These are phyloP conservation scores for Pteronura brasiliensis DNA, from an alignment of 2,113 vertebrate genomes.

Conservation along the genomic window DNA sequence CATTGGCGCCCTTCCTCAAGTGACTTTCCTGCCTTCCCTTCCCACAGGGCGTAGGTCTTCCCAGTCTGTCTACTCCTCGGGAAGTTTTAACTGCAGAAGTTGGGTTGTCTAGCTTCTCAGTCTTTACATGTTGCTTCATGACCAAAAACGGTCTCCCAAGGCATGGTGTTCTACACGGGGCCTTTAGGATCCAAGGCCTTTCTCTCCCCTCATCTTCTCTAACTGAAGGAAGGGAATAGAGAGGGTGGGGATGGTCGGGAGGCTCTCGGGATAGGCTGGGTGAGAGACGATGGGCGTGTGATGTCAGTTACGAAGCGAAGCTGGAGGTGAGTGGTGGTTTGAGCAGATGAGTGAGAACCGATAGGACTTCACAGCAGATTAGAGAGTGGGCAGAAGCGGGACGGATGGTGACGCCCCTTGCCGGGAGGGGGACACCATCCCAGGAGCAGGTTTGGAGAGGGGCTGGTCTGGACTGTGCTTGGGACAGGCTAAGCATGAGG, in stretches of 20 bases:
- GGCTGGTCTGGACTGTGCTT: not conserved
- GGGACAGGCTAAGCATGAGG: not conserved
- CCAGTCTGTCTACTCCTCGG: not conserved
- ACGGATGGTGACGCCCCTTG: rapidly evolving
- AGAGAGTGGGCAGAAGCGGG: not conserved
- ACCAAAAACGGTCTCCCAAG: not conserved
- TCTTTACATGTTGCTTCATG: not conserved
- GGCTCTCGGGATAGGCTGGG: not conserved
- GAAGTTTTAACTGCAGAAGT: not conserved
- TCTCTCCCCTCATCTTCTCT: not conserved
- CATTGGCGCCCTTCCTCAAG: not conserved
- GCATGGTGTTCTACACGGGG: not conserved
- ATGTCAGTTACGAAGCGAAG: not conserved
- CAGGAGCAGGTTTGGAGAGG: not conserved
- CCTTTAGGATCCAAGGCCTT: not conserved
- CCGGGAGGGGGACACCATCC: not conserved
- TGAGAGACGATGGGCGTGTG: not conserved
- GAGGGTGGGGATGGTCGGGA: not conserved
- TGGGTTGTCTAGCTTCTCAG: not conserved
- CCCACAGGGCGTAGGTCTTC: not conserved
- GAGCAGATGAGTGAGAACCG: not conserved
- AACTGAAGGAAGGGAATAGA: not conserved
- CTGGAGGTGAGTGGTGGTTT: not conserved
- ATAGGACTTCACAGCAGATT: not conserved
- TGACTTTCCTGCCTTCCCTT: not conserved